Evolutionary conservation across 2,888 invertebrate genomes (phyloP).

Genomic region (Melinaea menophilus): DNA sequence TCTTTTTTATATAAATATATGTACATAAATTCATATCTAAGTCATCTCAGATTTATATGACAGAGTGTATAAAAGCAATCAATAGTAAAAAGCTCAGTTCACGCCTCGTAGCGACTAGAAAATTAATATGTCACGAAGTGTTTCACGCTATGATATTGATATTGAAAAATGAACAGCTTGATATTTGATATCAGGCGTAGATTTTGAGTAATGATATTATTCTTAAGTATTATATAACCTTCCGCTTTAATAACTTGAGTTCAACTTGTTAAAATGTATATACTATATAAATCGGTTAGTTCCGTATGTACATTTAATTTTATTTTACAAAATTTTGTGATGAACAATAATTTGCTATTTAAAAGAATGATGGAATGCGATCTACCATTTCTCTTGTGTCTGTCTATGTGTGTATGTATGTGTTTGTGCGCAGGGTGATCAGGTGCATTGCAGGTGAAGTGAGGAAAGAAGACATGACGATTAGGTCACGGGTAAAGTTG

Average conservation of each 20-base stretch:
- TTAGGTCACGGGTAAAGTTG: too few relatives aligned
- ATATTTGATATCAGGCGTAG: slow-evolving; percentile 57
- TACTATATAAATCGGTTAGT: too few relatives aligned
- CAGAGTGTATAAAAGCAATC: slow-evolving; percentile 47
- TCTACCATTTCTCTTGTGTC: too few relatives aligned
- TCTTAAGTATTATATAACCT: slow-evolving; percentile 1
- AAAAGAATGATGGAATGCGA: too few relatives aligned
- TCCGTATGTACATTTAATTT: too few relatives aligned
- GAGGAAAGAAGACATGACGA: too few relatives aligned
- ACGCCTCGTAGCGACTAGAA: slow-evolving; percentile 47
- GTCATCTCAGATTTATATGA: neutral
- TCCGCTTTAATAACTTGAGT: neutral
- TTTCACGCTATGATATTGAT: slow-evolving; percentile 48
- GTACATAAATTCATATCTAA: neutral
- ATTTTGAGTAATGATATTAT: slow-evolving; percentile 37
- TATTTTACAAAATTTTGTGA: too few relatives aligned
- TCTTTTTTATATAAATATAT: neutral
- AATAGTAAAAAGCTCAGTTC: slow-evolving; percentile 28
- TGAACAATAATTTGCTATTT: too few relatives aligned
- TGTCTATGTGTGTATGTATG: too few relatives aligned
- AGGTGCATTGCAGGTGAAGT: too few relatives aligned
- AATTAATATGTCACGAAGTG: slow-evolving; percentile 61
- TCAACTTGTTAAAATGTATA: too few relatives aligned
- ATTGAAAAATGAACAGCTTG: slow-evolving; percentile 56
- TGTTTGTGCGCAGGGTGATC: too few relatives aligned